Evolutionary conservation across 2,797 vertebrate genomes (phyloP).

Genomic region (Chiroxiphia lanceolata): DNA sequence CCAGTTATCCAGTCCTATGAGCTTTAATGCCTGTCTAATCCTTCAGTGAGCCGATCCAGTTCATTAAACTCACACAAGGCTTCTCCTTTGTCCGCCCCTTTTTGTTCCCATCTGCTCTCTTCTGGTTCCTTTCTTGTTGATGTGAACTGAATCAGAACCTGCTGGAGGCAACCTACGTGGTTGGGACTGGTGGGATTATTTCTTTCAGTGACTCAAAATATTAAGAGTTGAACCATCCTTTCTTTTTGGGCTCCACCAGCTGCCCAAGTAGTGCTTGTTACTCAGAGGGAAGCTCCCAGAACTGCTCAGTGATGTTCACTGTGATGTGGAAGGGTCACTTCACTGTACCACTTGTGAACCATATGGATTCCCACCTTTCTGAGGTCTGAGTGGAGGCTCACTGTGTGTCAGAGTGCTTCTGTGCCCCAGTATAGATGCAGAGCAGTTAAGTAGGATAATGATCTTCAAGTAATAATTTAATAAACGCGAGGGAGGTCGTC

Average conservation of each 20-base stretch:
- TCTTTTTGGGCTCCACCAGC: background rate
- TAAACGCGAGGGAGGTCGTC: background rate
- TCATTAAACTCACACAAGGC: background rate
- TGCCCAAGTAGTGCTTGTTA: background rate
- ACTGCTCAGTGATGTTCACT: background rate
- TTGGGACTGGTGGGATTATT: background rate
- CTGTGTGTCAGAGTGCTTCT: background rate
- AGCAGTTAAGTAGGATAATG: background rate
- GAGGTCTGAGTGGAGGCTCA: background rate
- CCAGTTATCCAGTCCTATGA: background rate
- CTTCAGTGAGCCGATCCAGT: background rate
- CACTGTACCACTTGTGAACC: background rate
- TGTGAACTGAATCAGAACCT: background rate
- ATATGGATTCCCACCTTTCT: background rate
- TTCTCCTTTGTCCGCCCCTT: background rate
- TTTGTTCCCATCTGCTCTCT: background rate
- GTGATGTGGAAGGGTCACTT: background rate
- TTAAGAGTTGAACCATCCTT: background rate
- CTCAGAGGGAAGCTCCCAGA: background rate
- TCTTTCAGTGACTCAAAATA: background rate
- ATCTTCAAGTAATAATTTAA: background rate
- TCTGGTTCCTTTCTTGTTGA: background rate
- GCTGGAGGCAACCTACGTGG: background rate
- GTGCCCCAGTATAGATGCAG: fast-evolving
- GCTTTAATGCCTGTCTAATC: background rate